A percentile compares a stretch with the other conserved stretches of the same genome.
Conservation (phyloP, 2,888 invertebrate genomes). For the Cepaea hortensis region DNA sequence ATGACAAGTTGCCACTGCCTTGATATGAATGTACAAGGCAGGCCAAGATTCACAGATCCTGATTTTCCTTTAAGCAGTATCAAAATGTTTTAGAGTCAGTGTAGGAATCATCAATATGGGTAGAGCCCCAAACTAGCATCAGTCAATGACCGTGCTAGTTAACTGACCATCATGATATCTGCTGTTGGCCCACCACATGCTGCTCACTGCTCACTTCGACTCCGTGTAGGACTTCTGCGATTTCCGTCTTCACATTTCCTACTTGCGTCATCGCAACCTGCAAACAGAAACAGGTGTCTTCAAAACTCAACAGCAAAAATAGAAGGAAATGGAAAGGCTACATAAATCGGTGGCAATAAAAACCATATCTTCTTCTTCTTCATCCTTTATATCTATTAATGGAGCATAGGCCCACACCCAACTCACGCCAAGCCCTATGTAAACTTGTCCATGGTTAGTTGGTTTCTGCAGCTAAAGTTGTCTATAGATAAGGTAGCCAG, state of each 20-base stretch:
- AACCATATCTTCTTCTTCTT: too few species aligned
- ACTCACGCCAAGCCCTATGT: too few species aligned
- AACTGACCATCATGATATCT: slow-evolving; percentile 35
- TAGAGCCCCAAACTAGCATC: not conserved
- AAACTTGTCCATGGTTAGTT: too few species aligned
- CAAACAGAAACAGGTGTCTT: not conserved
- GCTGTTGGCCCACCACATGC: slow-evolving; percentile 30
- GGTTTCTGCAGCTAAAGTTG: too few species aligned
- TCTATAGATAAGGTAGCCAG: too few species aligned
- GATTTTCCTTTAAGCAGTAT: not conserved
- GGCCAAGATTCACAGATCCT: not conserved
- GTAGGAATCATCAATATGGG: not conserved
- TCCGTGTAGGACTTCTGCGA: slow-evolving; percentile 70
- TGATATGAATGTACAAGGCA: not conserved
- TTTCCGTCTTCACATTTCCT: slow-evolving; percentile 53
- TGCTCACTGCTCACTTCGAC: slow-evolving; percentile 69
- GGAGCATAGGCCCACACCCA: too few species aligned
- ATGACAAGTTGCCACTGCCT: not conserved
- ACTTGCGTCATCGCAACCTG: slow-evolving; percentile 73
- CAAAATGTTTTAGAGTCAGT: not conserved
- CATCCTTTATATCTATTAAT: too few species aligned
- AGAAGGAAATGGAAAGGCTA: too few species aligned
- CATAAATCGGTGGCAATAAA: too few species aligned
- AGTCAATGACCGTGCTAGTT: slow-evolving; percentile 19
- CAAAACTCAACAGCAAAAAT: too few species aligned